These are phyloP conservation scores for Amphiprion clarkii DNA, from an alignment of 2,797 vertebrate genomes.

Conservation along the genomic window DNA sequence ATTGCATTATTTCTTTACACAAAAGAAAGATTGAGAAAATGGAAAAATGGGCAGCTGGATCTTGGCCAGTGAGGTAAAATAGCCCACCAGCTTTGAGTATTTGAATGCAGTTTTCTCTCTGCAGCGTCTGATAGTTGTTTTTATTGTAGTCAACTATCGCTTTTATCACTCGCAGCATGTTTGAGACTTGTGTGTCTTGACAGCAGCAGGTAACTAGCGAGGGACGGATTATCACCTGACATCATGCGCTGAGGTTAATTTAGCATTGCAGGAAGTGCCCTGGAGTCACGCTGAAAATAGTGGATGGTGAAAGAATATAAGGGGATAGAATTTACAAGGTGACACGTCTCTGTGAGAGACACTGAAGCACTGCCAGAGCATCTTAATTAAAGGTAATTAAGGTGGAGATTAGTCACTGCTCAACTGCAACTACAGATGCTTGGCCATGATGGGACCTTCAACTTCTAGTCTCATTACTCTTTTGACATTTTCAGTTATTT, in stretches of 20 bases:
- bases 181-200: conserved; percentile 4
- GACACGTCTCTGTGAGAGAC: conserved; percentile 4
- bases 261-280: conserved; percentile 16
- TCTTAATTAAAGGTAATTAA: conserved; percentile 45
- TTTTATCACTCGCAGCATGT: conserved; percentile 11
- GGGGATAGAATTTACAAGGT: conserved; percentile 5
- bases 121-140: neutral
- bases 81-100: neutral
- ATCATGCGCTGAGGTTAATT: conserved; percentile 16
- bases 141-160: neutral
- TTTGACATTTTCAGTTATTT: conserved; percentile 37
- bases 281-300: conserved; percentile 22
- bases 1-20: neutral
- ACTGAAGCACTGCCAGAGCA: conserved; percentile 26
- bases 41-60: neutral
- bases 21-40: neutral
- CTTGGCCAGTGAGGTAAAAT: neutral
- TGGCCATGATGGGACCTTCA: conserved; percentile 14
- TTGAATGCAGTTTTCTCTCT: neutral
- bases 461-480: conserved; percentile 38
- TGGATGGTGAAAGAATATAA: conserved; percentile 1
- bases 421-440: conserved; percentile 25
- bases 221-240: conserved; percentile 4
- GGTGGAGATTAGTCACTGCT: conserved; percentile 38
- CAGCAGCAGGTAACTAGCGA: conserved; percentile 17